Conservation (phyloP, 2,888 invertebrate genomes). For the Drosophila quinaria region DNA sequence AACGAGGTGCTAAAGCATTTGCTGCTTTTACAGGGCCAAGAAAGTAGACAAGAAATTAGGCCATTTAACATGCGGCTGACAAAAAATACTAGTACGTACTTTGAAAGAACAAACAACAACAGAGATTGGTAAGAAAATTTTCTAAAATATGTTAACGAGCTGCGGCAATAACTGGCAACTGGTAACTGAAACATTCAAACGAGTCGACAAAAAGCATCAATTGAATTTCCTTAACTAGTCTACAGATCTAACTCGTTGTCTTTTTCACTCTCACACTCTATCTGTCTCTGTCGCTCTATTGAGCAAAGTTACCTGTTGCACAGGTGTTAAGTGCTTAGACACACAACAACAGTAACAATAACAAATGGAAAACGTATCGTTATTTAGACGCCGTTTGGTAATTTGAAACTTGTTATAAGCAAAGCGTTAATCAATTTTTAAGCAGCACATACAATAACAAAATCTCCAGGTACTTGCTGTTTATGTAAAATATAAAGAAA, state of each 20-base stretch:
- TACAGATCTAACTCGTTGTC: conserved; percentile 6
- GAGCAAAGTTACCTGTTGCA: conserved; percentile 9
- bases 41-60: conserved; percentile 66
- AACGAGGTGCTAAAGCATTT: conserved; percentile 64
- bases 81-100: conserved; percentile 11
- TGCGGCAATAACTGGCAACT: conserved; percentile 45
- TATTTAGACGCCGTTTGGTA: conserved; percentile 74
- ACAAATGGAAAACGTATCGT: conserved; percentile 43
- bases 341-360: conserved; percentile 58
- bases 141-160: conserved; percentile 43
- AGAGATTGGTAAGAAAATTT: conserved; percentile 18
- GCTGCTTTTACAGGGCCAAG: conserved; percentile 15
- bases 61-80: conserved; percentile 73
- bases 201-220: conserved; percentile 45
- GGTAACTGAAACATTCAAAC: conserved; percentile 1
- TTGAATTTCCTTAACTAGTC: conserved; percentile 55
- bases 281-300: neutral
- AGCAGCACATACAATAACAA: conserved; percentile 56
- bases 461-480: conserved; percentile 7
- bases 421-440: conserved; percentile 79
- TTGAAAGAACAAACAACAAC: conserved; percentile 5
- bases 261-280: neutral
- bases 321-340: conserved; percentile 62
- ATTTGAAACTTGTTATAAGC: conserved; percentile 78
- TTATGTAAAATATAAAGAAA: conserved; percentile 40